Evolutionary conservation across 2,113 vertebrate genomes (phyloP).

Genomic region (Neopipo cinnamomea): DNA sequence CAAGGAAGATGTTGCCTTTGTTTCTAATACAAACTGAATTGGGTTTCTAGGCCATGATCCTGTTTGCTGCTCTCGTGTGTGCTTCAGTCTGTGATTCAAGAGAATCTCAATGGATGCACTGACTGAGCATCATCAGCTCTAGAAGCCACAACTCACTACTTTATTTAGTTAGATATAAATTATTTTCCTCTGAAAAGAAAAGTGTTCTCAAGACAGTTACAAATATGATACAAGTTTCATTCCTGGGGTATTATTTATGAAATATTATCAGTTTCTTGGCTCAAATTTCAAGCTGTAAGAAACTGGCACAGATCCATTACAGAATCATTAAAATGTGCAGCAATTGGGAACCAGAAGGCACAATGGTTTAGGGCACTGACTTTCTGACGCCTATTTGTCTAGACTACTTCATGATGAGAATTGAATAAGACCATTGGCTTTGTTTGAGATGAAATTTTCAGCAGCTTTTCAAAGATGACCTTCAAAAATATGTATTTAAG

Average conservation of each 20-base stretch:
- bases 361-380: slow-evolving; percentile 16
- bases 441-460: not conserved
- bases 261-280: not conserved
- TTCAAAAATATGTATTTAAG: not conserved
- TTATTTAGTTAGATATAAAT: not conserved
- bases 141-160: not conserved
- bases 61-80: not conserved
- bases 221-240: not conserved
- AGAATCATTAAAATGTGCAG: slow-evolving; percentile 10
- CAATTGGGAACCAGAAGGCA: slow-evolving; percentile 14
- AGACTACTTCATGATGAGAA: slow-evolving; percentile 10
- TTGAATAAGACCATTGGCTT: not conserved
- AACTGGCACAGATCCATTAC: not conserved
- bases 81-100: not conserved
- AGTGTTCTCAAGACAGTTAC: not conserved
- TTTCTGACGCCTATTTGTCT: slow-evolving; percentile 14
- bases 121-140: not conserved
- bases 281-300: not conserved
- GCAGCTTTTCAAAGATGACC: not conserved
- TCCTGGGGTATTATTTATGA: slow-evolving; percentile 4
- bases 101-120: not conserved
- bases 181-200: not conserved
- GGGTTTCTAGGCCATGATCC: not conserved
- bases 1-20: not conserved
- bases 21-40: not conserved